phyloP scores from a whole-genome alignment of 1,140 invertebrate genomes.

The Drosophila quadrilineata region DNA sequence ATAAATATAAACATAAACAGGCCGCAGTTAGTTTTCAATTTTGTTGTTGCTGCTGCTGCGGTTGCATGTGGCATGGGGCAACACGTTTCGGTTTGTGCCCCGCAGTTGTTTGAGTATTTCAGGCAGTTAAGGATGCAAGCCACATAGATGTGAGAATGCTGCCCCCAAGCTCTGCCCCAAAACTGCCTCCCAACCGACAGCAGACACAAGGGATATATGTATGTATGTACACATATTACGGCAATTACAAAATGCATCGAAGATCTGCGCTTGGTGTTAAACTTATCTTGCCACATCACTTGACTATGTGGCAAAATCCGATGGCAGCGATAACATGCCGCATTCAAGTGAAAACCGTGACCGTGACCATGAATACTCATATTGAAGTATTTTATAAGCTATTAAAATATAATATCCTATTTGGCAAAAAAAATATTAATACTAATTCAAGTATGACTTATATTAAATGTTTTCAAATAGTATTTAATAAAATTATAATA shows the following conservation, averaged over 20 bases:
- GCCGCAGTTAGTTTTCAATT: conserved; percentile 74
- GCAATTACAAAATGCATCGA: conserved; percentile 72
- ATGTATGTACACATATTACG: too few relatives aligned
- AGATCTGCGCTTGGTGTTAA: conserved; percentile 20
- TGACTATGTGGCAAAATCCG: conserved; percentile 47
- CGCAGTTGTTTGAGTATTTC: conserved; percentile 67
- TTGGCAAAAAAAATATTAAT: too few relatives aligned
- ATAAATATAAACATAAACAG: conserved; percentile 62
- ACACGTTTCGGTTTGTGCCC: conserved; percentile 40
- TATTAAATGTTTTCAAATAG: too few relatives aligned
- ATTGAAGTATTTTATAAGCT: too few relatives aligned
- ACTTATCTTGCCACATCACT: conserved; percentile 29
- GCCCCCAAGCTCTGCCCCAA: conserved; percentile 21
- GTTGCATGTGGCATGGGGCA: conserved; percentile 21
- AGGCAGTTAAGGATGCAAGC: conserved; percentile 63
- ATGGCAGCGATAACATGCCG: conserved; percentile 29
- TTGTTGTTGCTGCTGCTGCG: conserved; percentile 17
- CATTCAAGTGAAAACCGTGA: too few relatives aligned
- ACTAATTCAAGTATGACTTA: too few relatives aligned
- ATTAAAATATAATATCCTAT: too few relatives aligned
- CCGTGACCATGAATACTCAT: too few relatives aligned
- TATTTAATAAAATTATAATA: too few relatives aligned
- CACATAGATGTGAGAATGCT: conserved; percentile 44
- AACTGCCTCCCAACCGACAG: too few relatives aligned
- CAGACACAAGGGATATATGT: conserved; percentile 53